phyloP scores from a whole-genome alignment of 1,140 invertebrate species.

The Bacillus rossius region DNA sequence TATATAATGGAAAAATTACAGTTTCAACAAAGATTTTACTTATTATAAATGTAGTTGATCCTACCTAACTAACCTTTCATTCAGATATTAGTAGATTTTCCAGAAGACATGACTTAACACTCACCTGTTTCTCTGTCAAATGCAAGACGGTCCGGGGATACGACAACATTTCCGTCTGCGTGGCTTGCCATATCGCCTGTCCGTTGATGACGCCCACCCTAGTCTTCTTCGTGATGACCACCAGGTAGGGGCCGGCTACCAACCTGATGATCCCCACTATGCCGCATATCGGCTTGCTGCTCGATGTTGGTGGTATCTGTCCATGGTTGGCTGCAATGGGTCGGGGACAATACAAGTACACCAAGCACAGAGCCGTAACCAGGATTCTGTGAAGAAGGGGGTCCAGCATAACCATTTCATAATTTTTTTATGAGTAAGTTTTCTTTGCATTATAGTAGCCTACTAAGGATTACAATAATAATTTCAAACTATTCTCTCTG shows the following conservation, averaged over 20 bases:
- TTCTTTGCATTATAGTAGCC: too few relatives aligned
- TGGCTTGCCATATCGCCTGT: slow-evolving; percentile 80
- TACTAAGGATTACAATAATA: too few relatives aligned
- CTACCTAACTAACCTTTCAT: too few relatives aligned
- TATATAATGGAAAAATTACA: too few relatives aligned
- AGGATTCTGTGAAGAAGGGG: too few relatives aligned
- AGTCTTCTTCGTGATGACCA: slow-evolving; percentile 82
- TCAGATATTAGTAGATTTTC: too few relatives aligned
- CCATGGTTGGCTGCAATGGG: slow-evolving; percentile 45
- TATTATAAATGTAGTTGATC: too few relatives aligned
- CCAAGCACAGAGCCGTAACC: neutral
- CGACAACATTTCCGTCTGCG: slow-evolving; percentile 77
- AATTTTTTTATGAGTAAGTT: too few relatives aligned
- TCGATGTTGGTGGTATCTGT: slow-evolving; percentile 55
- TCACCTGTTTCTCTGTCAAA: slow-evolving; percentile 72
- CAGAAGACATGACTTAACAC: too few relatives aligned
- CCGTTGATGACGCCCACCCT: slow-evolving; percentile 82
- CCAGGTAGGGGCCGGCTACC: slow-evolving; percentile 80
- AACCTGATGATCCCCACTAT: slow-evolving; percentile 83
- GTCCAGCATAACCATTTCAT: too few relatives aligned
- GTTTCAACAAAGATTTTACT: too few relatives aligned
- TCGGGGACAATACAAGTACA: slow-evolving; percentile 5
- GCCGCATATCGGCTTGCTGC: slow-evolving; percentile 75
- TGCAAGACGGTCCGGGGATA: slow-evolving; percentile 80
- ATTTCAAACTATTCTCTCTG: too few relatives aligned